phyloP scores from a whole-genome alignment of 2,888 invertebrate species.

The Norana najaformis region DNA sequence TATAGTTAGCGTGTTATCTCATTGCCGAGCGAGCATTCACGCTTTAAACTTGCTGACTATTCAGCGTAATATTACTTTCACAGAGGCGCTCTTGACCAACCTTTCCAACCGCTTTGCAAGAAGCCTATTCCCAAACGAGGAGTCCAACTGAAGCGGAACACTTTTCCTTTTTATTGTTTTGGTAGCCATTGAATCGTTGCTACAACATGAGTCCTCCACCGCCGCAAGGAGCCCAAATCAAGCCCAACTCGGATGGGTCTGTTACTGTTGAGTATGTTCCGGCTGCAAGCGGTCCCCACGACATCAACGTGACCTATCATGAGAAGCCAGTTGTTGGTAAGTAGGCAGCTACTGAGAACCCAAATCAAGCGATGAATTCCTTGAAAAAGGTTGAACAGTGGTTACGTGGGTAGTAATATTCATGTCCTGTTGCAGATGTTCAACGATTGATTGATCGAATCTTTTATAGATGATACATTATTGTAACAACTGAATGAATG shows the following conservation, averaged over 20 bases:
- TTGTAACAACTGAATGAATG: background rate
- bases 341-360: background rate
- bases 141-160: too few relatives aligned
- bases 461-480: background rate
- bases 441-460: background rate
- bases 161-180: too few relatives aligned
- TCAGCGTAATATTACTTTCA: too few relatives aligned
- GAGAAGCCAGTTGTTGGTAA: slow-evolving; percentile 89
- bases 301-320: slow-evolving; percentile 87
- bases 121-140: too few relatives aligned
- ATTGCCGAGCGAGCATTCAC: too few relatives aligned
- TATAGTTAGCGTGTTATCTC: too few relatives aligned
- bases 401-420: too few relatives aligned
- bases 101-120: too few relatives aligned
- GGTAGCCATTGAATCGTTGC: background rate
- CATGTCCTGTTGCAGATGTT: too few relatives aligned
- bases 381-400: background rate
- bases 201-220: background rate
- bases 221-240: slow-evolving; percentile 67
- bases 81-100: too few relatives aligned
- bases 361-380: too few relatives aligned
- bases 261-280: slow-evolving; percentile 93
- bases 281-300: slow-evolving; percentile 88
- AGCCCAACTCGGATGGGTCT: slow-evolving; percentile 93
- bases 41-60: too few relatives aligned